Evolutionary conservation across 2,888 invertebrate genomes (phyloP).

Genomic region (Acanthosepion esculentum): DNA sequence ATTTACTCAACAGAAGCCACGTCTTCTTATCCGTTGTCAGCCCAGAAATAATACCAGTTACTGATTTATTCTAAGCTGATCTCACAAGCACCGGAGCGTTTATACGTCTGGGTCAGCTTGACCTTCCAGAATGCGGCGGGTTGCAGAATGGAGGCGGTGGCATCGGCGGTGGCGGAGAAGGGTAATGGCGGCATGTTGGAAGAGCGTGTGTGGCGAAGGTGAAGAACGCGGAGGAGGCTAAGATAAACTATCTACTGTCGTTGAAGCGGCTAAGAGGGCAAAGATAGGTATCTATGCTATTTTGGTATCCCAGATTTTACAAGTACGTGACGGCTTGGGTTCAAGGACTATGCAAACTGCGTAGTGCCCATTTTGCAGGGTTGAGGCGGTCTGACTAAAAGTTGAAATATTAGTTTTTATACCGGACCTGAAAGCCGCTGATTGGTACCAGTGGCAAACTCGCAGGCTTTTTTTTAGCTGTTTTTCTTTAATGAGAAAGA

Average conservation of each 20-base stretch:
- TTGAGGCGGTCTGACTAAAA: too few species aligned
- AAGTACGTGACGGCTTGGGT: background rate
- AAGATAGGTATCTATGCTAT: background rate
- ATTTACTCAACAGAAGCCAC: background rate
- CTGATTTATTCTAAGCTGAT: conserved; percentile 33
- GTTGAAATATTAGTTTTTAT: too few species aligned
- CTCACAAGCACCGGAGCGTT: background rate
- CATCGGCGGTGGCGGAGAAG: background rate
- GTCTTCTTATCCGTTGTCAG: conserved; percentile 9
- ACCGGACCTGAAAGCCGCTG: too few species aligned
- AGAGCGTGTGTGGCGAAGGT: background rate
- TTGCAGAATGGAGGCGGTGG: background rate
- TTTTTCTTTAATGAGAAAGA: too few species aligned
- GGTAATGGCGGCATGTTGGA: background rate
- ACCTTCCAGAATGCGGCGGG: background rate
- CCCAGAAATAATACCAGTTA: background rate
- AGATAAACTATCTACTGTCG: conserved; percentile 20
- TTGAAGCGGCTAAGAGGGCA: conserved; percentile 4
- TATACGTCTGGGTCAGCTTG: conserved; percentile 33
- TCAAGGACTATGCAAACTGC: background rate
- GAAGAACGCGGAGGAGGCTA: background rate
- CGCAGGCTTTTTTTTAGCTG: too few species aligned
- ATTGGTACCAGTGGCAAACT: too few species aligned
- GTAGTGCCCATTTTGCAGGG: too few species aligned
- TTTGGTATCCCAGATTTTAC: background rate